Conservation (phyloP, 2,113 vertebrate species). For the Lepus europaeus region DNA sequence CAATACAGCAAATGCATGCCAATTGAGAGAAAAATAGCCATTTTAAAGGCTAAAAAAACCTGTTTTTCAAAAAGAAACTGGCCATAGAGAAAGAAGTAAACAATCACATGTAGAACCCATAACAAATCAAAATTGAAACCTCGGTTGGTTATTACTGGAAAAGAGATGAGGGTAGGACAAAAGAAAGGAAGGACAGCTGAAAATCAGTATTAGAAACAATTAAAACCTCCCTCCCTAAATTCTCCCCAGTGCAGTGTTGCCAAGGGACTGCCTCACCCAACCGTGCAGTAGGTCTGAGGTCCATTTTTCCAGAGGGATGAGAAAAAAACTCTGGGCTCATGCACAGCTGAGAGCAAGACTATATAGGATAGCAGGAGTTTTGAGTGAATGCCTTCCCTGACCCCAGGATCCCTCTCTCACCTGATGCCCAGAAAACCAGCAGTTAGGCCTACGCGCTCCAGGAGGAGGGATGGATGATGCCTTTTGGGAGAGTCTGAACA, state of each 20-base stretch:
- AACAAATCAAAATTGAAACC: background rate
- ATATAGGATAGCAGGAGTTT: background rate
- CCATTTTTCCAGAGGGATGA: background rate
- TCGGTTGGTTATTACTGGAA: background rate
- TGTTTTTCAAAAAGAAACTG: background rate
- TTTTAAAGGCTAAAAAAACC: background rate
- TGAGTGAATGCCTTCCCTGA: background rate
- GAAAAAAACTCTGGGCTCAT: background rate
- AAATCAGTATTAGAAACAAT: background rate
- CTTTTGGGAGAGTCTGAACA: background rate
- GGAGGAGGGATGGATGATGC: background rate
- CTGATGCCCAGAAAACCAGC: background rate
- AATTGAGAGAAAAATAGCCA: background rate
- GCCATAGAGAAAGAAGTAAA: background rate
- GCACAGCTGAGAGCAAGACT: background rate
- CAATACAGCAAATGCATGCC: background rate
- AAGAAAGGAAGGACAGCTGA: background rate
- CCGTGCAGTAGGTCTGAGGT: background rate
- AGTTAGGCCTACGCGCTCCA: background rate
- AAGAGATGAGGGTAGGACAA: background rate
- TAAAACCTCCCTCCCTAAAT: background rate
- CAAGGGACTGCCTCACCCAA: background rate
- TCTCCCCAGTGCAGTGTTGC: background rate
- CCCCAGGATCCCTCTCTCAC: background rate
- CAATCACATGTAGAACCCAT: background rate